Evolutionary conservation across 2,113 vertebrate genomes (phyloP).

Genomic region (Eudyptes chrysolophus): DNA sequence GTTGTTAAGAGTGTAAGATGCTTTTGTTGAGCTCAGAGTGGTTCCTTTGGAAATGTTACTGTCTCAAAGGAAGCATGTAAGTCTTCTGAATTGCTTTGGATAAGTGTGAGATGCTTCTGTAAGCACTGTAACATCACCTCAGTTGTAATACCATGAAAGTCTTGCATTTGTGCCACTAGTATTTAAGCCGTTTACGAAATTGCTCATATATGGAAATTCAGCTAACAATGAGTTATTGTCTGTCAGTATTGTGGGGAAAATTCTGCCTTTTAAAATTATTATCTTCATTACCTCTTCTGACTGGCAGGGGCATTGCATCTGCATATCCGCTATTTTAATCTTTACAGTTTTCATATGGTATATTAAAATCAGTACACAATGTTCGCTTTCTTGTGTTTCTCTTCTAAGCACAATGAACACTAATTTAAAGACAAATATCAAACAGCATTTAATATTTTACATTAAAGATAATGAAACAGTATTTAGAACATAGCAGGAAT

Average conservation of each 20-base stretch:
- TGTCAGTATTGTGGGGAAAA: not conserved
- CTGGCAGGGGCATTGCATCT: not conserved
- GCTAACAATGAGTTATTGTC: not conserved
- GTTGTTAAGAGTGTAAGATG: slow-evolving; percentile 14
- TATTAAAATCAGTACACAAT: not conserved
- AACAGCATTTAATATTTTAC: not conserved
- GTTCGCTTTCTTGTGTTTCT: not conserved
- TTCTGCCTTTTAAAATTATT: not conserved
- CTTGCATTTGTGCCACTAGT: not conserved
- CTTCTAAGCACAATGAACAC: not conserved
- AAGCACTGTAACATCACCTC: not conserved
- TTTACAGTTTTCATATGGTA: not conserved
- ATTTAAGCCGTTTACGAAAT: not conserved
- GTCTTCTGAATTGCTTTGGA: slow-evolving; percentile 27
- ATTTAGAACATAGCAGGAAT: not conserved
- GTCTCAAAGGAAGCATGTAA: slow-evolving; percentile 35
- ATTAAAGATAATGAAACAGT: not conserved
- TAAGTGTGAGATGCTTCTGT: slow-evolving; percentile 13
- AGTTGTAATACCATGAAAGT: not conserved
- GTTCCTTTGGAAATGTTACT: slow-evolving; percentile 58
- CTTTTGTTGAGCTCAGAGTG: slow-evolving; percentile 35
- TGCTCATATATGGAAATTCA: not conserved
- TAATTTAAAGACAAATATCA: not conserved
- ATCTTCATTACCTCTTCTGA: not conserved
- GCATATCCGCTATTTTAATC: not conserved